Percentiles rank a stretch among this genome's conserved stretches.
phyloP scores from a whole-genome alignment of 2,888 invertebrate genomes.

The Tolmerus cingulatus region DNA sequence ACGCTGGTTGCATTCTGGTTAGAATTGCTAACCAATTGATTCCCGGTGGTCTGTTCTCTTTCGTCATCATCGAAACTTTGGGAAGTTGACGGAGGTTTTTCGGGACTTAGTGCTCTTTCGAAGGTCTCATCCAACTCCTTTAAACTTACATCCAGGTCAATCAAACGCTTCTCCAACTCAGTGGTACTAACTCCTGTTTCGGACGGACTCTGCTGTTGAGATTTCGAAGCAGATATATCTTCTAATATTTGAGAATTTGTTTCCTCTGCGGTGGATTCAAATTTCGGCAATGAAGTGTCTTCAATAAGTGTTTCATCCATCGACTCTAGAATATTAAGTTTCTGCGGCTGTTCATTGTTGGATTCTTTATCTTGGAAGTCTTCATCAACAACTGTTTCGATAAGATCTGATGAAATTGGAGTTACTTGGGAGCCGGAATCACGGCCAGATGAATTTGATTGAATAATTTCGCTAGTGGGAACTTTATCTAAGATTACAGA shows the following conservation, averaged over 20 bases:
- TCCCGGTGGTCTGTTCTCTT: slow-evolving; percentile 9
- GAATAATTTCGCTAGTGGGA: neutral
- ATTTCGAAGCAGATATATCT: neutral
- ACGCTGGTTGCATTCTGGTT: neutral
- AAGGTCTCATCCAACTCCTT: slow-evolving; percentile 52
- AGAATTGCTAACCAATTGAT: neutral
- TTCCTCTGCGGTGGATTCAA: slow-evolving; percentile 53
- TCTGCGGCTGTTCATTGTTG: neutral
- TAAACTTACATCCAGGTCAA: slow-evolving; percentile 52
- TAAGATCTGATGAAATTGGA: neutral
- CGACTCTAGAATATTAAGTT: neutral
- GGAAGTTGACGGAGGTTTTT: slow-evolving; percentile 36
- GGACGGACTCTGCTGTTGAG: slow-evolving; percentile 12
- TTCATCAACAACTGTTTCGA: neutral
- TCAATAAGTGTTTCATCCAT: slow-evolving; percentile 54
- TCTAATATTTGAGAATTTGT: slow-evolving; percentile 31
- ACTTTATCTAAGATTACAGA: neutral
- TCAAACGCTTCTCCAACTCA: slow-evolving; percentile 52
- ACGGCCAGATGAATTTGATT: neutral
- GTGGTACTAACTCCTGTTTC: slow-evolving; percentile 18
- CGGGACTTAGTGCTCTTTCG: slow-evolving; percentile 50
- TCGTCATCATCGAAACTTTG: slow-evolving; percentile 6
- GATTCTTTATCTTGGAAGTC: neutral
- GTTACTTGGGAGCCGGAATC: neutral
- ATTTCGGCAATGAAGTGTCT: slow-evolving; percentile 55